Conservation (phyloP, 2,888 invertebrate species). For the Melitaea athalia region DNA sequence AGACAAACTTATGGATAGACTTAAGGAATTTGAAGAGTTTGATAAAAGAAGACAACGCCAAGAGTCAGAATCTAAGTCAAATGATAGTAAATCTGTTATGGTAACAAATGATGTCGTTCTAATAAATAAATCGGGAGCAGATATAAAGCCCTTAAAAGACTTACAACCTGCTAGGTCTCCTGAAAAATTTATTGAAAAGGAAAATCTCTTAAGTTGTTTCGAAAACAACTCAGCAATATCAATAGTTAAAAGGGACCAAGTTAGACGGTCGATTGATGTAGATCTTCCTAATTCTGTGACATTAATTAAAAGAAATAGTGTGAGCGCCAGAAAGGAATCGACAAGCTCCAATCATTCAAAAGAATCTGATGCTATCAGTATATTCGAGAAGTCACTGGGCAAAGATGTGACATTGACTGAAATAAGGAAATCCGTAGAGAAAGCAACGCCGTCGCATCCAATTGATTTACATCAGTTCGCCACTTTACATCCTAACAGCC, state of each 20-base stretch:
- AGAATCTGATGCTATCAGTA: conserved; percentile 76
- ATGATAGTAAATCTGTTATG: conserved; percentile 70
- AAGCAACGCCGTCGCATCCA: conserved; percentile 53
- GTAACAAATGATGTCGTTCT: conserved; percentile 77
- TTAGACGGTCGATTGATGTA: conserved; percentile 73
- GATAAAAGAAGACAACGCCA: conserved; percentile 75
- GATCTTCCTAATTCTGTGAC: conserved; percentile 77
- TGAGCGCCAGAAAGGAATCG: conserved; percentile 74
- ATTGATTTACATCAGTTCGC: conserved; percentile 72
- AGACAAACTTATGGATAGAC: conserved; percentile 77
- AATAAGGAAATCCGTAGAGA: conserved; percentile 76
- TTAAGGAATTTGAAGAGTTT: conserved; percentile 78
- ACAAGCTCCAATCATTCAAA: conserved; percentile 75
- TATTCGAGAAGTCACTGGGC: conserved; percentile 77
- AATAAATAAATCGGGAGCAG: conserved; percentile 72
- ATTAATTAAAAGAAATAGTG: conserved; percentile 74
- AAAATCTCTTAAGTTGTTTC: conserved; percentile 76
- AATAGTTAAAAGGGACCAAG: conserved; percentile 76
- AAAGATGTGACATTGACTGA: conserved; percentile 78
- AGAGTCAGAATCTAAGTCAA: conserved; percentile 66
- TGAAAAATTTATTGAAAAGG: conserved; percentile 73
- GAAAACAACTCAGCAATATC: conserved; percentile 80
- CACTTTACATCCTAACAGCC: conserved; percentile 62
- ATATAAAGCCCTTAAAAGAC: conserved; percentile 73
- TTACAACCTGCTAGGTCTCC: conserved; percentile 72